Conservation (phyloP, 2,888 invertebrate genomes). For the Acholoe squamosa region DNA sequence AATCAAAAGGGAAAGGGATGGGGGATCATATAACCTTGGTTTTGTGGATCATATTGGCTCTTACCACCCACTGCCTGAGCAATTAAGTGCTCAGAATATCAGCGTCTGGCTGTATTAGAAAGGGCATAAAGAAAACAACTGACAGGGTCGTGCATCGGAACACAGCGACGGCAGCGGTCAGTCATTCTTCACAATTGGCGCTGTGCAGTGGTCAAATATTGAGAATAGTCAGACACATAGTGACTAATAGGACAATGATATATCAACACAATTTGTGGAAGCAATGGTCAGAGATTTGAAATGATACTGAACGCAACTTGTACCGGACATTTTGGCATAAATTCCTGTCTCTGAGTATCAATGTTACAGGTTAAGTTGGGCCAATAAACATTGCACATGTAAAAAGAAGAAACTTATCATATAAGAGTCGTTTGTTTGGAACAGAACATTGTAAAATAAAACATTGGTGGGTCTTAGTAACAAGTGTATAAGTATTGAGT, state of each 20-base stretch:
- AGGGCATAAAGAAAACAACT: slow-evolving; percentile 15
- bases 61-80: slow-evolving; percentile 20
- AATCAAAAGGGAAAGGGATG: background rate
- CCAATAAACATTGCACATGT: too few species aligned
- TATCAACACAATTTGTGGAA: slow-evolving; percentile 12
- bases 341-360: too few species aligned
- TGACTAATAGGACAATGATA: slow-evolving; percentile 11
- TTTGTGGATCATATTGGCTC: background rate
- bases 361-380: too few species aligned
- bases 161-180: slow-evolving; percentile 26
- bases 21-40: background rate
- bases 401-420: too few species aligned
- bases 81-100: background rate
- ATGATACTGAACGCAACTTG: too few species aligned
- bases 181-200: slow-evolving; percentile 13
- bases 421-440: too few species aligned
- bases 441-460: too few species aligned
- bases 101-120: background rate
- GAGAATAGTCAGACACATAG: background rate
- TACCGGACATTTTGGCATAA: too few species aligned
- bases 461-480: too few species aligned
- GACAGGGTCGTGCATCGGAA: slow-evolving; percentile 38
- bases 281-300: background rate
- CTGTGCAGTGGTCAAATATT: slow-evolving; percentile 36
- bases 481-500: too few species aligned